Evolutionary conservation across 2,797 vertebrate species (phyloP), one percentile per base, ranked within the genome.

Genomic region (Chelidonichthys spinosus): DNA sequence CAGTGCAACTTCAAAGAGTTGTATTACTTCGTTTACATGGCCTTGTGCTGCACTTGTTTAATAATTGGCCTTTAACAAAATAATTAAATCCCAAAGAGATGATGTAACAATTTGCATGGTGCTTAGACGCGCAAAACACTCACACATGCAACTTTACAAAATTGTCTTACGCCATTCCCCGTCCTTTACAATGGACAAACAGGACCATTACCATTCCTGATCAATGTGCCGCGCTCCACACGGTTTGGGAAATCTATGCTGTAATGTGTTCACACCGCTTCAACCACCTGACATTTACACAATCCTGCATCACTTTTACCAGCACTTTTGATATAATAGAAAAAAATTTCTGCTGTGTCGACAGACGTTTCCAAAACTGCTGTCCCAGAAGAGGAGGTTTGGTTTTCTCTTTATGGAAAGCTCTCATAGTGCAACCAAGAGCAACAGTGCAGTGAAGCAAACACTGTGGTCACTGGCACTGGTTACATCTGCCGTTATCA

Each of bases 11-110:
- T 72, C 35, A 86, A 79, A 69, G 46, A 54, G 43, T 79, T 69
- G 66, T 80, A 88, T 88, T 55, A 82, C 67, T 61, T 85, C 62
- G 84, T 65, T 85, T 79, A 71, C 64, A 83, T 72, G 68, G 68
- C 53, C 65, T 68, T 72, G 50, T 15, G 14, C 55, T 79, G 71
- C 63, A 62, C 70, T 64, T 74, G 52, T 82, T 75, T 55, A 73
- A 73, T 69, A 85, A 76, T 43, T 61, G 66, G 59, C 66, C 63
- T 78, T 81, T 83, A 44, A 76, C 47, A 40, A 68, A 69, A 77
- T 74, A 75, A 85, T 68, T 60, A 62, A 76, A 63, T 69, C 56
- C 35, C 46, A 44, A 9, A n/a, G 52, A 78, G 46, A 58, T 76
- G 58, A 81, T 63, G 50, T 63, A 88, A 79, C 66, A 82, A 70